phyloP scores from a whole-genome alignment of 2,797 vertebrate species.

The Poeciliopsis presidionis region DNA sequence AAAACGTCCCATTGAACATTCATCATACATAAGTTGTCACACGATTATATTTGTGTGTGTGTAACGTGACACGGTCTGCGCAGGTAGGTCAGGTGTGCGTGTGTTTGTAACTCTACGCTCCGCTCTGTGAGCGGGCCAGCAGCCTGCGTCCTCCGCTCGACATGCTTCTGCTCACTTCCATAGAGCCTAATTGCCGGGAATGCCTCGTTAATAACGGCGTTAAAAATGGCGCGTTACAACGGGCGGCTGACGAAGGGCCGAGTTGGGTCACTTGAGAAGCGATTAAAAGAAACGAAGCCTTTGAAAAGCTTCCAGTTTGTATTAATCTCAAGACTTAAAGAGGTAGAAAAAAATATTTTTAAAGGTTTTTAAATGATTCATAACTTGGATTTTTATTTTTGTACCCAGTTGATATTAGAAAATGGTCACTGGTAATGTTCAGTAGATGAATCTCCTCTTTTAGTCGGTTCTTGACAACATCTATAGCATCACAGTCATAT shows the following conservation, averaged over 20 bases:
- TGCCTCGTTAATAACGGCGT: slow-evolving; percentile 24
- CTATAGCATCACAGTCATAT: background rate
- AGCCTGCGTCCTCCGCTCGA: slow-evolving; percentile 13
- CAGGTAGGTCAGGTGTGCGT: slow-evolving; percentile 51
- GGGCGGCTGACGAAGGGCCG: background rate
- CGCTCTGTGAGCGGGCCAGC: slow-evolving; percentile 8
- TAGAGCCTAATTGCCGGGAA: slow-evolving; percentile 25
- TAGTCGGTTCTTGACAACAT: background rate
- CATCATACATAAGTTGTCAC: slow-evolving; percentile 13
- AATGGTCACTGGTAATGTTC: background rate
- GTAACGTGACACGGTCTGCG: slow-evolving; percentile 61
- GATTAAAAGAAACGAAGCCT: background rate
- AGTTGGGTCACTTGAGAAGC: background rate
- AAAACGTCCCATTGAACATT: background rate
- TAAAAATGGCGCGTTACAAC: slow-evolving; percentile 1
- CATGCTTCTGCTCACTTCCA: slow-evolving; percentile 29
- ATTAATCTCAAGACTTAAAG: background rate
- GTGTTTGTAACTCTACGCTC: slow-evolving; percentile 53
- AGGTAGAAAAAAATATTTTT: background rate
- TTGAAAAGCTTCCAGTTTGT: background rate
- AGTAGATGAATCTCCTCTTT: background rate
- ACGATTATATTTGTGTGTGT: slow-evolving; percentile 1
- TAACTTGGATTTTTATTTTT: background rate
- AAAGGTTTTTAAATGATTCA: background rate
- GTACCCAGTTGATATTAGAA: background rate